phyloP scores from a whole-genome alignment of 1,140 invertebrate genomes.

The Arctopsyche grandis region DNA sequence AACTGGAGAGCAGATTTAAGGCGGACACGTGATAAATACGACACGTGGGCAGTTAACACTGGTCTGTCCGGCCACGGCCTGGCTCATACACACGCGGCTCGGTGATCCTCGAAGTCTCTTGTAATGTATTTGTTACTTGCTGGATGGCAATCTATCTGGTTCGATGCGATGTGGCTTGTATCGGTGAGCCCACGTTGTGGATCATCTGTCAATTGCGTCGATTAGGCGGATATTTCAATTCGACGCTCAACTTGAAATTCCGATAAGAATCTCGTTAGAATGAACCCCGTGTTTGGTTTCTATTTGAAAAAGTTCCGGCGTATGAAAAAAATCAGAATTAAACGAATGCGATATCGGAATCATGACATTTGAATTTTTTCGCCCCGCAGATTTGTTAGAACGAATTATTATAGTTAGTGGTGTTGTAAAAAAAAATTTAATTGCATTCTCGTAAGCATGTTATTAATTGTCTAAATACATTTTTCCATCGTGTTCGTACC shows the following conservation, averaged over 20 bases:
- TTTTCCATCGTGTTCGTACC: background rate
- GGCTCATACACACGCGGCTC: background rate
- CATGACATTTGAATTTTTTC: too few species aligned
- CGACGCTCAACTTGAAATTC: background rate
- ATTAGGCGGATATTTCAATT: background rate
- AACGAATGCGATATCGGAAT: too few species aligned
- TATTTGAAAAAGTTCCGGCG: too few species aligned
- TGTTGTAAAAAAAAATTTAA: background rate
- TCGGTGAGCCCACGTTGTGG: background rate
- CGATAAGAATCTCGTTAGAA: background rate
- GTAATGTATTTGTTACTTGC: background rate
- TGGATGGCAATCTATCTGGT: background rate
- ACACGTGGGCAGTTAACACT: conserved; percentile 21
- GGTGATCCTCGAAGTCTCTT: background rate
- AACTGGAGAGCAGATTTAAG: conserved; percentile 4
- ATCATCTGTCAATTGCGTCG: background rate
- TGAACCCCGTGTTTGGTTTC: too few species aligned
- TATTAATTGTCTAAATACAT: conserved; percentile 24
- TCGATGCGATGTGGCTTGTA: background rate
- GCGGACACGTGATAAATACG: conserved; percentile 32
- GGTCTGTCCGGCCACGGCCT: background rate
- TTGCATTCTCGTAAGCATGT: conserved; percentile 14
- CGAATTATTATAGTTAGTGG: too few species aligned
- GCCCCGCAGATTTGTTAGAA: too few species aligned
- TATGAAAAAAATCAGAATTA: too few species aligned